Evolutionary conservation across 2,113 vertebrate species (phyloP).

Genomic region (Mastomys coucha): DNA sequence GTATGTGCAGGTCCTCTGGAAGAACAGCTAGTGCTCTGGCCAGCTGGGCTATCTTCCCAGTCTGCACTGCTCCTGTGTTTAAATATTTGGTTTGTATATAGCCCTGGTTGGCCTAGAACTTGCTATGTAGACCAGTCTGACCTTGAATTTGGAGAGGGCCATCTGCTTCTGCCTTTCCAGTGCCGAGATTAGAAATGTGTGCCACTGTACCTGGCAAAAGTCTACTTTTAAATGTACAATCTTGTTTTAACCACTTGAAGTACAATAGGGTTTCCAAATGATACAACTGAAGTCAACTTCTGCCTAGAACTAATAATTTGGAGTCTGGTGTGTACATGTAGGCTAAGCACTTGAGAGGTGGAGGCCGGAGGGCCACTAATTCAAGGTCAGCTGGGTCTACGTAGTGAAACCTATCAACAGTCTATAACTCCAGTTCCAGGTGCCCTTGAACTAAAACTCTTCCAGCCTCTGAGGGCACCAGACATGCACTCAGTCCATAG

Average conservation of each 20-base stretch:
- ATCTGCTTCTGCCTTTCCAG: background rate
- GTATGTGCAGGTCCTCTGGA: background rate
- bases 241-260: constrained; percentile 37
- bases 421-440: too few species aligned
- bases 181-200: background rate
- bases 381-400: background rate
- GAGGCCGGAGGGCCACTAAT: background rate
- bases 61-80: background rate
- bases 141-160: background rate
- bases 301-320: too few species aligned
- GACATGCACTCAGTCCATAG: too few species aligned
- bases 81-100: background rate
- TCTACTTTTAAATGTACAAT: background rate
- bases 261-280: too few species aligned
- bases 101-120: background rate
- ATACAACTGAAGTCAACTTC: too few species aligned
- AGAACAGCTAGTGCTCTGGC: background rate
- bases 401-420: background rate
- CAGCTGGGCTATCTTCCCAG: background rate
- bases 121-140: background rate
- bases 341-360: background rate
- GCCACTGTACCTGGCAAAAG: background rate
- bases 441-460: too few species aligned
- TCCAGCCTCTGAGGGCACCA: too few species aligned
- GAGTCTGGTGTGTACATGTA: background rate